Percentiles rank a stretch among this genome's conserved stretches.
phyloP scores from a whole-genome alignment of 2,113 vertebrate genomes.

The Platysternon megacephalum region DNA sequence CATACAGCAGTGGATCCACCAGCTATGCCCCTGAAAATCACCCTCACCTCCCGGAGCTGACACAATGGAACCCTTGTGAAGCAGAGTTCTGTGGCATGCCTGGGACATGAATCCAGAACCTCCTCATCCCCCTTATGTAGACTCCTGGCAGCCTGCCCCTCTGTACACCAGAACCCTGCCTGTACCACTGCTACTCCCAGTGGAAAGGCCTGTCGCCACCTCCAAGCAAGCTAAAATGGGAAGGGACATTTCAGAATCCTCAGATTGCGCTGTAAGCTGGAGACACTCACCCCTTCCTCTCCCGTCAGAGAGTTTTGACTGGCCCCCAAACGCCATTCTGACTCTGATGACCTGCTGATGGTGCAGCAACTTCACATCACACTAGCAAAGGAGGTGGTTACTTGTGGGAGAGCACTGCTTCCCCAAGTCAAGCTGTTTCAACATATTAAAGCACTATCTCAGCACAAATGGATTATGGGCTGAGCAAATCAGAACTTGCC shows the following conservation, averaged over 20 bases:
- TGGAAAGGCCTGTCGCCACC: no score
- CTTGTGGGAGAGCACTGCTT: no score
- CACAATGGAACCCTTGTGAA: neutral
- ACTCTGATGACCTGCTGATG: neutral
- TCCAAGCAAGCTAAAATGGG: no score
- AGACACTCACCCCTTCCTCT: neutral
- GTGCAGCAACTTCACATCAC: no score
- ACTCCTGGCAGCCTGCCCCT: neutral
- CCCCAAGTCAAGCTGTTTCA: no score
- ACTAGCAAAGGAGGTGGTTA: no score
- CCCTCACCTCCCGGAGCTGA: neutral
- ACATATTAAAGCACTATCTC: no score
- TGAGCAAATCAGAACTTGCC: no score
- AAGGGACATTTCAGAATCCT: no score
- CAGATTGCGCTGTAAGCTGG: no score
- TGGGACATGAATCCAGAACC: neutral
- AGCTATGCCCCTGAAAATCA: neutral
- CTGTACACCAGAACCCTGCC: neutral
- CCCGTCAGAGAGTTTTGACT: neutral
- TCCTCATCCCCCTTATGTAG: neutral
- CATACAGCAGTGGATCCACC: neutral
- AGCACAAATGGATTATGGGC: no score
- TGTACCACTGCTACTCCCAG: no score
- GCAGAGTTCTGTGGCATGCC: neutral
- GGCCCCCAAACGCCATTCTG: neutral